Percentiles rank a stretch among this genome's conserved stretches.
These are phyloP conservation scores for Euproctis similis DNA, from an alignment of 2,888 invertebrate genomes.

Conservation along the genomic window DNA sequence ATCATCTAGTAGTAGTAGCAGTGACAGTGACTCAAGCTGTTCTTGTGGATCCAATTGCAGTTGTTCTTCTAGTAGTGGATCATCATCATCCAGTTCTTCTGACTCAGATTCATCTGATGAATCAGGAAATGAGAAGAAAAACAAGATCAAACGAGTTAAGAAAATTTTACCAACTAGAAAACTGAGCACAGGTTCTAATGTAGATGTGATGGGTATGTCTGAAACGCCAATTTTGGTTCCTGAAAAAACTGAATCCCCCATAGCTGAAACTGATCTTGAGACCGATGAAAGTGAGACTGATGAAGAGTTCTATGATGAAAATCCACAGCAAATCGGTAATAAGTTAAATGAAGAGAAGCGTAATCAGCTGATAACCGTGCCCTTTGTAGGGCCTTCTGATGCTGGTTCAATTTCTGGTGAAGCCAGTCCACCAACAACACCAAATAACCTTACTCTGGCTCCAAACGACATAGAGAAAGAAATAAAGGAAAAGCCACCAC, in stretches of 20 bases:
- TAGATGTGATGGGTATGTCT: conserved; percentile 70
- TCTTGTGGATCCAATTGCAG: conserved; percentile 90
- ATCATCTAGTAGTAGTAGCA: conserved; percentile 85
- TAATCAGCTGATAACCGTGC: conserved; percentile 78
- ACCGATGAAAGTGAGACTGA: conserved; percentile 90
- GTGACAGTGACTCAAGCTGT: conserved; percentile 84
- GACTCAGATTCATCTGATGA: conserved; percentile 67
- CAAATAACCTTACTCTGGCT: conserved; percentile 23
- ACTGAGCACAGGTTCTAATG: conserved; percentile 67
- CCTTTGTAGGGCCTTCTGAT: conserved; percentile 78
- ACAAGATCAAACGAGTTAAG: conserved; percentile 45
- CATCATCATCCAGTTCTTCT: conserved; percentile 78
- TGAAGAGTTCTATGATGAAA: conserved; percentile 91
- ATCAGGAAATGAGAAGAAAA: conserved; percentile 49
- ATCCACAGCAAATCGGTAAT: conserved; percentile 84
- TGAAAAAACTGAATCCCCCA: conserved; percentile 75
- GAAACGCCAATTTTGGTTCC: conserved; percentile 63
- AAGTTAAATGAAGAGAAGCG: conserved; percentile 85
- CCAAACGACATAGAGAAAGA: conserved; percentile 31
- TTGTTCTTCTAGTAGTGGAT: conserved; percentile 83
- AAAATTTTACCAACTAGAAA: conserved; percentile 52
- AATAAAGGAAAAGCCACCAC: conserved; percentile 33
- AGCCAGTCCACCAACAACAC: conserved; percentile 79
- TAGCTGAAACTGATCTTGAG: conserved; percentile 88
- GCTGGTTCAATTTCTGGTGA: conserved; percentile 76